Conservation (phyloP, 2,888 invertebrate species). For the Sarcophaga subvicina region DNA sequence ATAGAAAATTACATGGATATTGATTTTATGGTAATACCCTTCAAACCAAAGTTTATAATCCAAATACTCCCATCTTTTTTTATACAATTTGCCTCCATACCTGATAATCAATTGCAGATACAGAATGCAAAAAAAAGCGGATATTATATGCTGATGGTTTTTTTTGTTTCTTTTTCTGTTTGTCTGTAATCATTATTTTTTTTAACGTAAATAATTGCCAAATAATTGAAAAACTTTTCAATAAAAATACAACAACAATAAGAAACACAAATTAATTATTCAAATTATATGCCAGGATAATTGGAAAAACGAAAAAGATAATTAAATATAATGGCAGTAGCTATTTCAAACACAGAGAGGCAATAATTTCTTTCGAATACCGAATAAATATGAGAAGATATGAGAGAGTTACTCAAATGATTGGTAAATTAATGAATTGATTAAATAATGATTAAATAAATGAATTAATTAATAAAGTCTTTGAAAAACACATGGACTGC, state of each 20-base stretch:
- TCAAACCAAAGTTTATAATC: too few species aligned
- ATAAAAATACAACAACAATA: neutral
- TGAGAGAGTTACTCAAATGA: too few species aligned
- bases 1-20: neutral
- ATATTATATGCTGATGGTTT: neutral
- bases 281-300: neutral
- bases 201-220: constrained; percentile 26
- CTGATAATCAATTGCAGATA: neutral
- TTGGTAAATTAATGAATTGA: too few species aligned
- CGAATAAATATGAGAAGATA: too few species aligned
- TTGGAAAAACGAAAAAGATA: neutral
- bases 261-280: neutral
- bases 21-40: neutral
- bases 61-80: too few species aligned
- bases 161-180: neutral
- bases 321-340: neutral
- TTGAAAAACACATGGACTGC: too few species aligned
- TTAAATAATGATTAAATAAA: too few species aligned
- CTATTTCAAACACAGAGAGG: neutral
- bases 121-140: neutral
- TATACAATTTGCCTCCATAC: too few species aligned
- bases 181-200: neutral
- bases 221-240: constrained; percentile 42
- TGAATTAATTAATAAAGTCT: too few species aligned
- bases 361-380: too few species aligned